These are phyloP conservation scores for Percina caprodes DNA, from an alignment of 2,113 vertebrate species.

Conservation along the genomic window DNA sequence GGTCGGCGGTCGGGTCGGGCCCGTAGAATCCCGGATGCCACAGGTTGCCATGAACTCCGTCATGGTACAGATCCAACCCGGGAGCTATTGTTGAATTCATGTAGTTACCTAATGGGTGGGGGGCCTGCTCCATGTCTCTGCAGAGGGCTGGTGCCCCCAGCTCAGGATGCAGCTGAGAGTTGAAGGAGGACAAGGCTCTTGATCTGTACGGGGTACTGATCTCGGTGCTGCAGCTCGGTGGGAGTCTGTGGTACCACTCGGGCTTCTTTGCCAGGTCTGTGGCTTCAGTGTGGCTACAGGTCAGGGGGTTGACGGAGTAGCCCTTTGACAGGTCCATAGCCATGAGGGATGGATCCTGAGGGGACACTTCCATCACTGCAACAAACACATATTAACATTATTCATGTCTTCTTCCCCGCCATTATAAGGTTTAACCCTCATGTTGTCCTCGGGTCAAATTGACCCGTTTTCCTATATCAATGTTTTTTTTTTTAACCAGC, in stretches of 20 bases:
- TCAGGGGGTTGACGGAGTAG: conserved; percentile 62
- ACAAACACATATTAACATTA: neutral
- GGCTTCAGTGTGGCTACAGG: conserved; percentile 57
- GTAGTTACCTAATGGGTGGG: conserved; percentile 54
- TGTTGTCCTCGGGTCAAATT: no score
- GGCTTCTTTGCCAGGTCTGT: conserved; percentile 76
- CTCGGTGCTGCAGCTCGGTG: conserved; percentile 53
- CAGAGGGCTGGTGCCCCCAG: conserved; percentile 35
- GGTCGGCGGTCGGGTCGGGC: conserved; percentile 15
- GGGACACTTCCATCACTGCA: conserved; percentile 78
- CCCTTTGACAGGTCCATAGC: conserved; percentile 80
- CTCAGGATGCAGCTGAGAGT: conserved; percentile 11
- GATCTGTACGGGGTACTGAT: conserved; percentile 54
- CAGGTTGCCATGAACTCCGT: conserved; percentile 57
- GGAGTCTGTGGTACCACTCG: conserved; percentile 74
- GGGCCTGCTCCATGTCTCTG: conserved; percentile 55
- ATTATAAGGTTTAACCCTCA: neutral
- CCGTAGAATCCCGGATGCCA: conserved; percentile 71
- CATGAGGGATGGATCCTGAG: conserved; percentile 65
- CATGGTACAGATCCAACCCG: conserved; percentile 53
- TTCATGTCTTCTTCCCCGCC: fast-evolving
- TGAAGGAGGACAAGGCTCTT: conserved; percentile 55
- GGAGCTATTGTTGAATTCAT: conserved; percentile 54
- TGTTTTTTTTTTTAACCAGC: no score
- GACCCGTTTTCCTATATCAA: no score